These are phyloP conservation scores for Argya squamiceps DNA, from an alignment of 2,797 vertebrate species.

Conservation along the genomic window DNA sequence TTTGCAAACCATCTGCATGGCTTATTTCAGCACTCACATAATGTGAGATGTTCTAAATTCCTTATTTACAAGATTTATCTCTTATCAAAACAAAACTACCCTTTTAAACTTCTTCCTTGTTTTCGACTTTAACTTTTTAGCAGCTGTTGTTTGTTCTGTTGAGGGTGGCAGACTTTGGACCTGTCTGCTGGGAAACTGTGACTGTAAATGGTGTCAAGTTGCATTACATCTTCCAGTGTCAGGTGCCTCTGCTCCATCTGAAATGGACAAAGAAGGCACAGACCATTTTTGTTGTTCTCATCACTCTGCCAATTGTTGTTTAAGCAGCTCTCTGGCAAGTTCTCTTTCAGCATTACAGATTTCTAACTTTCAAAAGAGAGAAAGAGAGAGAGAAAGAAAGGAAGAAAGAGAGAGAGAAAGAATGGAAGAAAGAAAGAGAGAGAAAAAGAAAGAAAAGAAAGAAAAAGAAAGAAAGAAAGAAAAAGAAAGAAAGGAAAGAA, in stretches of 20 bases:
- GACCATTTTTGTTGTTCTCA: background rate
- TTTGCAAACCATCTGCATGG: background rate
- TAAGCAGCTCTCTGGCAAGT: background rate
- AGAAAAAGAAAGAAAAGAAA: too few relatives aligned
- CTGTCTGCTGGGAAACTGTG: background rate
- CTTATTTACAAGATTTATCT: background rate
- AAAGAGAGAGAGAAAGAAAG: too few relatives aligned
- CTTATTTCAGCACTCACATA: background rate
- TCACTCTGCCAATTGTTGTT: background rate
- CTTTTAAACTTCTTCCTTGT: background rate
- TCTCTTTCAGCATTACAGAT: background rate
- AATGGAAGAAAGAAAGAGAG: too few relatives aligned
- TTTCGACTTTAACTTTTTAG: background rate
- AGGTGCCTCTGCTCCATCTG: background rate
- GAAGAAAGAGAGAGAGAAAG: too few relatives aligned
- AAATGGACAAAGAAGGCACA: background rate
- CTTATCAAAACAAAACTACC: background rate
- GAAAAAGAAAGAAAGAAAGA: too few relatives aligned
- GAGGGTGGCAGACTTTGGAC: background rate
- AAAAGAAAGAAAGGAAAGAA: too few relatives aligned
- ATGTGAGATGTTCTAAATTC: background rate
- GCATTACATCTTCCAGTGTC: background rate
- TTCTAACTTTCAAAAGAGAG: background rate
- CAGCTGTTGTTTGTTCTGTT: background rate
- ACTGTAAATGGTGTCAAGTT: background rate